Conservation (phyloP, 2,113 vertebrate species). For the Apteryx owenii region DNA sequence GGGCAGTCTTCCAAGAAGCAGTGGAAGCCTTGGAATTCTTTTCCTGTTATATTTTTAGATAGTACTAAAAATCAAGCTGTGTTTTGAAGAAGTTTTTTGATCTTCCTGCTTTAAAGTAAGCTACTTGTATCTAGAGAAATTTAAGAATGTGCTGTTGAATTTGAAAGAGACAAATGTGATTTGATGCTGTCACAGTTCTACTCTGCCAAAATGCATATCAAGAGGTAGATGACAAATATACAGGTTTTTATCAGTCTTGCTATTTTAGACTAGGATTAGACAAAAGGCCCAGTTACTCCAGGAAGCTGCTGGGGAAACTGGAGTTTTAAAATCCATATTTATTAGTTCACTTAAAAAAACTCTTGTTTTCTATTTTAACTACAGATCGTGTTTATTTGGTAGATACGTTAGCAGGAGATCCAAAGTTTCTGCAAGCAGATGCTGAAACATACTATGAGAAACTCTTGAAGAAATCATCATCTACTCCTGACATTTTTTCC, state of each 20-base stretch:
- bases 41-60: constrained; percentile 17
- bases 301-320: not conserved
- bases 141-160: not conserved
- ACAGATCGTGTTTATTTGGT: constrained; percentile 55
- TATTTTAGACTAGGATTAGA: not conserved
- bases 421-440: constrained; percentile 23
- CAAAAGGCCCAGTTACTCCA: not conserved
- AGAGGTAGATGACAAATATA: not conserved
- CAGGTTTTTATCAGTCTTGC: not conserved
- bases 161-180: not conserved
- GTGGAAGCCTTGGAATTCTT: constrained; percentile 16
- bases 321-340: not conserved
- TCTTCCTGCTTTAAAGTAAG: not conserved
- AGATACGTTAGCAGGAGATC: constrained; percentile 65
- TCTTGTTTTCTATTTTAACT: not conserved
- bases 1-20: not conserved
- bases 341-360: not conserved
- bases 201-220: not conserved
- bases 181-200: not conserved
- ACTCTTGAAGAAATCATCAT: not conserved
- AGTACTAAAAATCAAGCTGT: not conserved
- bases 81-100: not conserved
- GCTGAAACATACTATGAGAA: constrained; percentile 54
- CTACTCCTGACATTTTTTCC: not conserved
- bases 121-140: not conserved